phyloP scores from a whole-genome alignment of 2,797 vertebrate genomes.

The Urosaurus nigricauda region DNA sequence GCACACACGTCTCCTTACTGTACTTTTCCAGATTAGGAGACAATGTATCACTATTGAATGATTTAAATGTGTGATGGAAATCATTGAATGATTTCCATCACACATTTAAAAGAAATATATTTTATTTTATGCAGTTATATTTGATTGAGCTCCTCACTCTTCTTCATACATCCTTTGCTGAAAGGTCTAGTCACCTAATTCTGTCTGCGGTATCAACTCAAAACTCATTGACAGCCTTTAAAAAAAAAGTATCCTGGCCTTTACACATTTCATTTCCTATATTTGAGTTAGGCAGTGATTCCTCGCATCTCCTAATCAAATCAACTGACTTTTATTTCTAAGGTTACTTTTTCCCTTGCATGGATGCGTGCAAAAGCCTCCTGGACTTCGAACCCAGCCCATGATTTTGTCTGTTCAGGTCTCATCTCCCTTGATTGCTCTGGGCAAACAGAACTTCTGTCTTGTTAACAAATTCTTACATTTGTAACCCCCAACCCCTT shows the following conservation, averaged over 20 bases:
- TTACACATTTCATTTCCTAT: slow-evolving; percentile 46
- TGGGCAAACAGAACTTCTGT: slow-evolving; percentile 39
- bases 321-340: slow-evolving; percentile 44
- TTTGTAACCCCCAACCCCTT: slow-evolving; percentile 41
- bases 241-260: slow-evolving; percentile 20
- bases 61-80: no score
- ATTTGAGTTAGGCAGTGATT: slow-evolving; percentile 47
- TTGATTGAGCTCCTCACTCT: neutral
- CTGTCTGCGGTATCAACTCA: slow-evolving; percentile 28
- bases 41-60: neutral
- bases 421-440: slow-evolving; percentile 43
- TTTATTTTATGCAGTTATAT: neutral
- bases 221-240: neutral
- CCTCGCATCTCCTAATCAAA: slow-evolving; percentile 48
- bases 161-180: rapidly evolving
- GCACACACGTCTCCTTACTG: neutral
- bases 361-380: rapidly evolving
- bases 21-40: neutral
- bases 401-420: slow-evolving; percentile 54
- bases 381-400: slow-evolving; percentile 47
- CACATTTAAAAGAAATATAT: neutral
- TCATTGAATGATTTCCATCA: neutral
- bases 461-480: slow-evolving; percentile 56
- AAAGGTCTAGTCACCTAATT: neutral
- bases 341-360: slow-evolving; percentile 34